phyloP scores from a whole-genome alignment of 2,888 invertebrate genomes.

The Villa cingulata region DNA sequence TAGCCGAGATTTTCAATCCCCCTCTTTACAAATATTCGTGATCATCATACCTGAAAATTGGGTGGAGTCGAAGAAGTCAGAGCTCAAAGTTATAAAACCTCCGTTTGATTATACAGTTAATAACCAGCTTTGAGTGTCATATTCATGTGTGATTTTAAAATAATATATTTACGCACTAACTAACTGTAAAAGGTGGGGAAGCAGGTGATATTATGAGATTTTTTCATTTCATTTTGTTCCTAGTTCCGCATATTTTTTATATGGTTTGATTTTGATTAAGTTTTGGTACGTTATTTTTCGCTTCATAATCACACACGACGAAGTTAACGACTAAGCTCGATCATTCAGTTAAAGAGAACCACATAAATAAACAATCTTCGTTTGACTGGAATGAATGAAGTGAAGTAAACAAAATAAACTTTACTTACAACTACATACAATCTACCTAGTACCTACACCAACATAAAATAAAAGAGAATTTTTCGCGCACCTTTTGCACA shows the following conservation, averaged over 20 bases:
- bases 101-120: too few species aligned
- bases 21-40: not conserved
- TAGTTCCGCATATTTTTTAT: constrained; percentile 5
- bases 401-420: too few species aligned
- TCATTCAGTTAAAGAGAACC: too few species aligned
- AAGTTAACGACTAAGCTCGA: too few species aligned
- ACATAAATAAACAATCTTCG: too few species aligned
- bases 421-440: too few species aligned
- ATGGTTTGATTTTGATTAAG: not conserved
- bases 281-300: too few species aligned
- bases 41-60: constrained; percentile 2
- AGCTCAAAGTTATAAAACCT: too few species aligned
- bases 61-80: constrained; percentile 5
- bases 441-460: too few species aligned
- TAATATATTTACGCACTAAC: not conserved
- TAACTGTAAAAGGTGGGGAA: constrained; percentile 4
- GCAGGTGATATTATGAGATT: constrained; percentile 5
- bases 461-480: not conserved
- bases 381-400: not conserved
- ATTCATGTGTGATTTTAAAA: not conserved
- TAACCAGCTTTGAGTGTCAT: too few species aligned
- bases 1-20: constrained; percentile 6
- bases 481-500: not conserved
- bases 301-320: too few species aligned
- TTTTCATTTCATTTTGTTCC: constrained; percentile 5